These are phyloP conservation scores for Melinaea marsaeus DNA, from an alignment of 2,888 invertebrate genomes.

Conservation along the genomic window DNA sequence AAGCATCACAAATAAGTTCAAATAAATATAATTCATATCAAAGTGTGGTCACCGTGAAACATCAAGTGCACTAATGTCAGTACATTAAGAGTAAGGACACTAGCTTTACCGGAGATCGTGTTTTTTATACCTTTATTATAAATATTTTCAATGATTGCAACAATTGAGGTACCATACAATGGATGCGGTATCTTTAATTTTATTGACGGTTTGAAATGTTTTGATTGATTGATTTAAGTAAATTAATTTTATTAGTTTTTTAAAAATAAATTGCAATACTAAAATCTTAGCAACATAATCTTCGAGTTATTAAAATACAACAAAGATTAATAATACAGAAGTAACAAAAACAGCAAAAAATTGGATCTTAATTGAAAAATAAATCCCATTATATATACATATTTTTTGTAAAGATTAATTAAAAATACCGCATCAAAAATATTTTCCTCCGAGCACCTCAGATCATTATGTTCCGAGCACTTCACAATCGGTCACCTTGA, in stretches of 20 bases:
- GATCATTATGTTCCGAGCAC: conserved; percentile 52
- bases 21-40: conserved; percentile 11
- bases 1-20: neutral
- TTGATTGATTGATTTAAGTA: neutral
- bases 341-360: neutral
- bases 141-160: conserved; percentile 57
- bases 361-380: neutral
- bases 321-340: no score
- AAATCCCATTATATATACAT: neutral
- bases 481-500: conserved; percentile 71
- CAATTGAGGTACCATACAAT: conserved; percentile 31
- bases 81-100: conserved; percentile 70
- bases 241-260: no score
- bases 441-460: conserved; percentile 25
- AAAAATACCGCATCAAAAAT: conserved; percentile 38
- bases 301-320: no score
- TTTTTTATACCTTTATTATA: conserved; percentile 66
- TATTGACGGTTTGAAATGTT: neutral
- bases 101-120: conserved; percentile 65
- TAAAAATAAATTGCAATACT: no score
- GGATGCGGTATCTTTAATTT: conserved; percentile 37
- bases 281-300: no score
- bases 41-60: conserved; percentile 44
- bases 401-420: conserved; percentile 1
- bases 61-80: conserved; percentile 52